phyloP scores from a whole-genome alignment of 2,888 invertebrate species.

The Cephus runcator region DNA sequence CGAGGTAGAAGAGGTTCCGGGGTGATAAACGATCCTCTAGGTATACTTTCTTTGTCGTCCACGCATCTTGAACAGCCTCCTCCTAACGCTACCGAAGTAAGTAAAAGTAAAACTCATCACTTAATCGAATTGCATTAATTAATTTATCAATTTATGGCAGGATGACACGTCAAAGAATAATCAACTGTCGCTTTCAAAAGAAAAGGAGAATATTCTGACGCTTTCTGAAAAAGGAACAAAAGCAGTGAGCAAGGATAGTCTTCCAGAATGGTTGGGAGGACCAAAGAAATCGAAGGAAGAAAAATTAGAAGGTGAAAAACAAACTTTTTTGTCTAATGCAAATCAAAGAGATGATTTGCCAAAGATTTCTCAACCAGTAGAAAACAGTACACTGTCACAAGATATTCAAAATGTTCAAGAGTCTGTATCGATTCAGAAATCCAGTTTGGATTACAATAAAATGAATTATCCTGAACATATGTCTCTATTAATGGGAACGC shows the following conservation, averaged over 20 bases:
- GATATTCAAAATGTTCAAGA: not conserved
- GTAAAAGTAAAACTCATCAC: not conserved
- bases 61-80: not conserved
- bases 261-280: constrained; percentile 59
- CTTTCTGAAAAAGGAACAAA: constrained; percentile 6
- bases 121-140: not conserved
- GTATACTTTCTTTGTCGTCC: constrained; percentile 39
- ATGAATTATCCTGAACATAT: constrained; percentile 30
- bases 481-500: constrained; percentile 41
- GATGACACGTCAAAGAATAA: constrained; percentile 9
- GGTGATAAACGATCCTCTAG: constrained; percentile 50
- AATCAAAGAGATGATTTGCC: not conserved
- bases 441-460: not conserved
- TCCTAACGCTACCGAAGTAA: not conserved
- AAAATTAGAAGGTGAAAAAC: constrained; percentile 23
- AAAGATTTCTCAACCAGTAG: not conserved
- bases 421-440: not conserved
- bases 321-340: not conserved
- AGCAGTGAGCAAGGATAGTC: constrained; percentile 32
- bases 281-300: constrained; percentile 34
- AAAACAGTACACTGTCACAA: not conserved
- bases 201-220: constrained; percentile 16
- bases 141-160: constrained; percentile 1
- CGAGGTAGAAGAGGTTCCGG: constrained; percentile 45
- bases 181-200: not conserved